phyloP scores from a whole-genome alignment of 1,140 invertebrate genomes.

The Lasioglossum baleicum region DNA sequence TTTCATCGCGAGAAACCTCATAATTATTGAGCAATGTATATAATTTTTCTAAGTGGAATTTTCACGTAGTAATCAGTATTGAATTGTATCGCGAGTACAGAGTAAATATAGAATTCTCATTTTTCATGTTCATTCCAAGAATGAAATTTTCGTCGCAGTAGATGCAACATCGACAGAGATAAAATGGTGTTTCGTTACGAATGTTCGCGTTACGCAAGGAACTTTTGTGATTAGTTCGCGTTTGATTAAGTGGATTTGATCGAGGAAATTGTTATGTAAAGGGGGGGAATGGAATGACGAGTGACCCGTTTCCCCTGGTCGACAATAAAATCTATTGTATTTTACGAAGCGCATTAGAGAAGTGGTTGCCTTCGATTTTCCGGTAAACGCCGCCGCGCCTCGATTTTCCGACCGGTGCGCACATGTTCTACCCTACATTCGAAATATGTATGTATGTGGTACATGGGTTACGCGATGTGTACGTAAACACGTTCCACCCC shows the following conservation, averaged over 20 bases:
- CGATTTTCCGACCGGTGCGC: conserved; percentile 37
- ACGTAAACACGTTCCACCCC: not conserved
- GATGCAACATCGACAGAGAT: no score
- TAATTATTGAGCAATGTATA: no score
- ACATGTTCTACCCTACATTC: conserved; percentile 31
- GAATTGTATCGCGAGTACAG: no score
- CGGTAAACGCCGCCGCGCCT: conserved; percentile 28
- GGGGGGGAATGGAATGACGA: not conserved
- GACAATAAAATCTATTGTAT: conserved; percentile 35
- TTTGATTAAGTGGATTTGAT: not conserved
- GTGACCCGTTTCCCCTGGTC: conserved; percentile 39
- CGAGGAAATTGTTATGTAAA: not conserved
- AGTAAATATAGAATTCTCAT: no score
- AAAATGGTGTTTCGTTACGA: no score
- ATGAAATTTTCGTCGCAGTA: no score
- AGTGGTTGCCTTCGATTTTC: conserved; percentile 49
- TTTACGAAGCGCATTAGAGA: conserved; percentile 30
- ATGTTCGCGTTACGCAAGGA: no score
- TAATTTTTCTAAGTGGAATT: no score
- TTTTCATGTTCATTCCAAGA: no score
- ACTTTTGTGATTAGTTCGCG: no score
- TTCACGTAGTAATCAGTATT: no score
- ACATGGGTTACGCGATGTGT: not conserved
- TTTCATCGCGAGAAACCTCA: no score
- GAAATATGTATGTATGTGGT: conserved; percentile 14